A percentile compares a stretch with the other conserved stretches of the same genome.
Conservation (phyloP, 1,140 invertebrate genomes). For the Drosophila orosa region DNA sequence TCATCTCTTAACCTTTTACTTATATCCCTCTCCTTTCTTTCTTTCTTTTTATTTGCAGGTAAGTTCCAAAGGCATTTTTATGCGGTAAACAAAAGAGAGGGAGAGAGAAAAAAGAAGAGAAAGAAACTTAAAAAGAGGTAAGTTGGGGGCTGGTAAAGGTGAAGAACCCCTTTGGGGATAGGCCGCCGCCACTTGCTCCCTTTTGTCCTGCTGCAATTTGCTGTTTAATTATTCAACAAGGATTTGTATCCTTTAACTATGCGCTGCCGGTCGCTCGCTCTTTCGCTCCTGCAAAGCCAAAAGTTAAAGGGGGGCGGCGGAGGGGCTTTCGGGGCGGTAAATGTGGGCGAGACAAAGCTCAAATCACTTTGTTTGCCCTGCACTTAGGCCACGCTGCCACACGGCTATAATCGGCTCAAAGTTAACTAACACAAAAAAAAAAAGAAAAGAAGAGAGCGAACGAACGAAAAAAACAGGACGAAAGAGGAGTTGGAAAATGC, state of each 20-base stretch:
- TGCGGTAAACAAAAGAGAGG: conserved; percentile 28
- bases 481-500: conserved; percentile 26
- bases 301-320: conserved; percentile 16
- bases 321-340: conserved; percentile 5
- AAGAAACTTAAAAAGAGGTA: conserved; percentile 37
- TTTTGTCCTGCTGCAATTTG: conserved; percentile 68
- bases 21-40: conserved; percentile 21
- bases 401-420: conserved; percentile 74
- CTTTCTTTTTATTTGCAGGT: conserved; percentile 51
- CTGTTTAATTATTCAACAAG: conserved; percentile 68
- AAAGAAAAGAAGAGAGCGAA: conserved; percentile 7
- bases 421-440: conserved; percentile 63
- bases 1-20: conserved; percentile 43
- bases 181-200: conserved; percentile 27
- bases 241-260: conserved; percentile 59
- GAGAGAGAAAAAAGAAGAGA: conserved; percentile 6
- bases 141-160: conserved; percentile 26
- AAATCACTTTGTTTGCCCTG: conserved; percentile 67
- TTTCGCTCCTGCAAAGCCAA: conserved; percentile 28
- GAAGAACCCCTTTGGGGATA: conserved; percentile 35
- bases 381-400: conserved; percentile 63
- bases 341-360: conserved; percentile 40
- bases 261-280: conserved; percentile 14
- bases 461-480: conserved; percentile 7
- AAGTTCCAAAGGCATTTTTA: conserved; percentile 52